Base-by-base conservation (phyloP, 2,113 vertebrate species). In the Sturnira hondurensis region DNA sequence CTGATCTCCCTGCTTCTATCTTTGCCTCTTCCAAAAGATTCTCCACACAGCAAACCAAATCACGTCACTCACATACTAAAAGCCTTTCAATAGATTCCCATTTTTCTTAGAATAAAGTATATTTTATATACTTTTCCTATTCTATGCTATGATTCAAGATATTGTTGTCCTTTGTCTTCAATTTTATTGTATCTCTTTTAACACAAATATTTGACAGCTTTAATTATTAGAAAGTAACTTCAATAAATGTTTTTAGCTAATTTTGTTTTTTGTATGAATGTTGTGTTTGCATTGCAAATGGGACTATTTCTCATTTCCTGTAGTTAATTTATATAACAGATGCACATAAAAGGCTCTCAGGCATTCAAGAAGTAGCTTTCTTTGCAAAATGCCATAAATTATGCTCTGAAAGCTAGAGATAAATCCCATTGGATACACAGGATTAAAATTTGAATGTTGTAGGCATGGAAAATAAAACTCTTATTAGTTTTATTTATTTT, bases 281-380 rank as follows among this genome's bases (percentile, higher is more conserved):
- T 65, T 93, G 84, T 63, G 82, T 84, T 86, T 86, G 41, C 83
- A 93, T 89, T 92, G 87, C 80, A 93, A 86, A 96, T 95, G 41
- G 45, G 17, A 86, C 33, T 67, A 45, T 82, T 84, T 93, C 74
- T 93, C 78, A 83, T 47, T 84, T 83, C 41, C 15, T 38, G 11
- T 68, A 67, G 31, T 85, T 91, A 86, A 80, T 86, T 93, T 76
- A 80, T 58, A 41, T 83, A 74, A 78, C 58, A 86, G 82, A 92
- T 71, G 87, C 36, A 41, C 14, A 56, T 65, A 52, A 86, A 97
- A 85, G 38, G 43, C 15, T 58, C 36, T 93, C 43, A 84, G 61
- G 45, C 87, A 78, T 50, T 81, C 56, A 94, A 92, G 31, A 94
- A 67, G 86, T 36, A 43, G 38, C 56, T 82, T 78, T 87, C 61